phyloP scores from a whole-genome alignment of 2,113 vertebrate genomes.

The Phylloscopus trochilus region DNA sequence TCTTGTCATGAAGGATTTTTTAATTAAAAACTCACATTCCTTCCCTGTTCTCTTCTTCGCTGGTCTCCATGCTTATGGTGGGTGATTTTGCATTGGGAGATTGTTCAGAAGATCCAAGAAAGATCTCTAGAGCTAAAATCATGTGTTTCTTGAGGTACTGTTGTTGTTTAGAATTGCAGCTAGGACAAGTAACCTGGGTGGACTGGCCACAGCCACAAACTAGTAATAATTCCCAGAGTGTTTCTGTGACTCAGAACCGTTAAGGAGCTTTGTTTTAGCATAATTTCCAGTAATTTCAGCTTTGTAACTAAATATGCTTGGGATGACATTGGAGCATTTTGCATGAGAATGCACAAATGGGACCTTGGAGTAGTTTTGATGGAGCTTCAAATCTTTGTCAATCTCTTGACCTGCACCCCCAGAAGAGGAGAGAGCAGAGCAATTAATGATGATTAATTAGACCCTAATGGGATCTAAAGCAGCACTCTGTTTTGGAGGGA shows the following conservation, averaged over 20 bases:
- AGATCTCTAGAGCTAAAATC: background rate
- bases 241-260: background rate
- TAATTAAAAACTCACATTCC: background rate
- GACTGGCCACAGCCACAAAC: background rate
- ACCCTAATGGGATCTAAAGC: background rate
- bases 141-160: background rate
- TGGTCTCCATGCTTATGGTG: background rate
- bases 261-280: background rate
- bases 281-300: background rate
- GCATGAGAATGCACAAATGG: background rate
- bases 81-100: background rate
- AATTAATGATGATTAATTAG: background rate
- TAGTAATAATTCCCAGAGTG: background rate
- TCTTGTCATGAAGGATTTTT: background rate
- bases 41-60: background rate
- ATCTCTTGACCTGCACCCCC: background rate
- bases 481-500: background rate
- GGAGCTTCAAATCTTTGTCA: background rate
- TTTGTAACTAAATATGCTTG: background rate
- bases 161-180: background rate
- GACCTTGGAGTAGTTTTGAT: background rate
- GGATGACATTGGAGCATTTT: background rate
- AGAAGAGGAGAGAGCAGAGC: background rate
- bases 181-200: background rate
- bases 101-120: background rate